Base-by-base conservation (phyloP, 2,797 vertebrate species). In the Leucoraja ocellata region DNA sequence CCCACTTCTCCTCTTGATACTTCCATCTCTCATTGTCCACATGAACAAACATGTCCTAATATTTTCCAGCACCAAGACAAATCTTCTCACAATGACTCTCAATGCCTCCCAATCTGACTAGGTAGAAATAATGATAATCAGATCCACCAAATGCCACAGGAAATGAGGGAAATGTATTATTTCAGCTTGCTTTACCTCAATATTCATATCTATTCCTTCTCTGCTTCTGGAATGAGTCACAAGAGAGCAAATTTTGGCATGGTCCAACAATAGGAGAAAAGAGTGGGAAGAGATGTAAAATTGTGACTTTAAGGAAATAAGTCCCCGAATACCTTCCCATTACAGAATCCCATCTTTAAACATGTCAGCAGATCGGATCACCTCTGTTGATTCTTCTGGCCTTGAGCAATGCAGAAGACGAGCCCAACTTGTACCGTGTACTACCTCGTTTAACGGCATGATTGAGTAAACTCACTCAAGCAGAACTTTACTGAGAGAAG, bases 401-500 rank as follows among this genome's bases (percentile, higher is more conserved):
- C 7, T 36, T 36, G 61, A 32, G 84, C 61, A 32, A n/a, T 18
- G 13, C 84, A 88, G 84, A 88, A 65, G 14, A 7, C 28, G n/a
- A 28, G 83, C 58, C n/a, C 13, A 28, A 61, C 28, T 61, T 58
- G 28, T 13, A 25, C 83, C 7, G 83, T n/a, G 7, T 21, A 65
- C 63, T 32, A 18, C 6, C 0, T n/a, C n/a, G 83, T 63, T 63
- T 65, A 23, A 32, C 16, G 28, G 83, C 25, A 4, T 91, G 21
- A 91, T 73, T 91, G 68, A 54, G 23, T 74, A 74, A 91, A 73
- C 71, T 46, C 23, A 91, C 54, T 91, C 90, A 91, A 39, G 90
- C 71, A 74, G 21, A 91, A 46, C 2, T 23, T 54, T 91, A 74
- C 39, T 25, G 23, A 23, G 54, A 32, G 32, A 74, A 74, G 71